Percentiles rank a stretch among this genome's conserved stretches.
Evolutionary conservation across 2,113 vertebrate species (phyloP).

Genomic region (Psettodes erumei): DNA sequence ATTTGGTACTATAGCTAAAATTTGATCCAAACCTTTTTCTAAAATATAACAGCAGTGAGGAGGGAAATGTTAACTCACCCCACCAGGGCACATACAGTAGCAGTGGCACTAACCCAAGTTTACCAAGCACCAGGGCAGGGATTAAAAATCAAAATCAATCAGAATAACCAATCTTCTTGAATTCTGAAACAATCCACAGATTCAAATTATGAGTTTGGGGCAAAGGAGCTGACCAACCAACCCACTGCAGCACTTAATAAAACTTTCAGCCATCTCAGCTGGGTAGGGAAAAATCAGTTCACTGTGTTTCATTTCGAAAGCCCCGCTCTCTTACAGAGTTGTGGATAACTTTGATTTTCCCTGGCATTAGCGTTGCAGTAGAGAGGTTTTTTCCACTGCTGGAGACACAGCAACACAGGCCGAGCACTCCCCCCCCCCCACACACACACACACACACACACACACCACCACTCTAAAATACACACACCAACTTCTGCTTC

Average conservation of each 20-base stretch:
- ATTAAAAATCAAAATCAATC: neutral
- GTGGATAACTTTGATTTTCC: neutral
- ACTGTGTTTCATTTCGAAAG: slow-evolving; percentile 6
- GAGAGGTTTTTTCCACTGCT: neutral
- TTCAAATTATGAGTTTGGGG: neutral
- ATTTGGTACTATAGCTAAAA: slow-evolving; percentile 6
- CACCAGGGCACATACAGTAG: neutral
- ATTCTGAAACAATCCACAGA: neutral
- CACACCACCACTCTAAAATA: neutral
- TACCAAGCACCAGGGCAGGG: neutral
- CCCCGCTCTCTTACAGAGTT: neutral
- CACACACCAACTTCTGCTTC: neutral
- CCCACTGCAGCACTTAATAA: neutral
- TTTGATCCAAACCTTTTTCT: slow-evolving; percentile 9
- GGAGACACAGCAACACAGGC: neutral
- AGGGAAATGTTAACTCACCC: neutral
- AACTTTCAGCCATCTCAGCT: neutral
- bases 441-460: too few species aligned
- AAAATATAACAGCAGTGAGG: slow-evolving; percentile 15
- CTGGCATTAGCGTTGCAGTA: neutral
- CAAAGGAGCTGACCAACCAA: neutral
- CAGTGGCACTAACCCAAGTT: neutral
- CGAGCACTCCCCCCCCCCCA: neutral
- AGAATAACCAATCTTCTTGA: neutral
- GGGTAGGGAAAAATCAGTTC: neutral